Evolutionary conservation across 2,113 vertebrate genomes (phyloP).

Genomic region (Azemiops feae): DNA sequence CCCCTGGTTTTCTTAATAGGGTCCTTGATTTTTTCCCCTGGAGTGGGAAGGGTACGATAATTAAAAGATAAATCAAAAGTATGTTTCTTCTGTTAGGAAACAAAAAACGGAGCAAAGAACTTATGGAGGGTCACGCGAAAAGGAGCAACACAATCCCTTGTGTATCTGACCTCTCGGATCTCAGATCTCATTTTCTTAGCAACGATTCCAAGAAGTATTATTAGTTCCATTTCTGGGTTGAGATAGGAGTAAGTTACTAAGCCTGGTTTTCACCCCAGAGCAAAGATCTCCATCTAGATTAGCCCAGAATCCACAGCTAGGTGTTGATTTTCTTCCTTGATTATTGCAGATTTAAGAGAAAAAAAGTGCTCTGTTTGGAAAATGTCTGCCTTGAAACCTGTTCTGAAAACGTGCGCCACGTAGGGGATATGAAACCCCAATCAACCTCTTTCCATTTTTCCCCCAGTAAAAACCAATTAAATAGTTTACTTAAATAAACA

Average conservation of each 20-base stretch:
- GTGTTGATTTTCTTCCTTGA: neutral
- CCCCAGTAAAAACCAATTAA: neutral
- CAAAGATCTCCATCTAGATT: slow-evolving; percentile 2
- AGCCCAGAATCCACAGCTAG: neutral
- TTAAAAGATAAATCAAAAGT: neutral
- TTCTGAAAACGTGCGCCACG: neutral
- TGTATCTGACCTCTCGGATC: neutral
- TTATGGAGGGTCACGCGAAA: neutral
- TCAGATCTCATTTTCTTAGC: slow-evolving; percentile 14
- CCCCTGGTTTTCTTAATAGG: neutral
- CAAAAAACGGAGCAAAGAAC: neutral
- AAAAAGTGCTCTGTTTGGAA: neutral
- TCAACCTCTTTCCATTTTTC: neutral
- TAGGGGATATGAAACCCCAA: neutral
- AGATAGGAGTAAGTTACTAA: neutral
- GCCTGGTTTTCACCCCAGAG: neutral
- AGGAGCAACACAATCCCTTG: neutral
- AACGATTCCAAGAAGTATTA: neutral
- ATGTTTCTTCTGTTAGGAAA: neutral
- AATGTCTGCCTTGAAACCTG: neutral
- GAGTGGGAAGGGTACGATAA: neutral
- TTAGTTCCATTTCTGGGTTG: neutral
- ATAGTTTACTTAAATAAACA: neutral
- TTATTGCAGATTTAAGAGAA: neutral
- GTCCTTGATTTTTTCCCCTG: neutral